Base-by-base conservation (phyloP, 2,888 invertebrate genomes). In the Rapana venosa region DNA sequence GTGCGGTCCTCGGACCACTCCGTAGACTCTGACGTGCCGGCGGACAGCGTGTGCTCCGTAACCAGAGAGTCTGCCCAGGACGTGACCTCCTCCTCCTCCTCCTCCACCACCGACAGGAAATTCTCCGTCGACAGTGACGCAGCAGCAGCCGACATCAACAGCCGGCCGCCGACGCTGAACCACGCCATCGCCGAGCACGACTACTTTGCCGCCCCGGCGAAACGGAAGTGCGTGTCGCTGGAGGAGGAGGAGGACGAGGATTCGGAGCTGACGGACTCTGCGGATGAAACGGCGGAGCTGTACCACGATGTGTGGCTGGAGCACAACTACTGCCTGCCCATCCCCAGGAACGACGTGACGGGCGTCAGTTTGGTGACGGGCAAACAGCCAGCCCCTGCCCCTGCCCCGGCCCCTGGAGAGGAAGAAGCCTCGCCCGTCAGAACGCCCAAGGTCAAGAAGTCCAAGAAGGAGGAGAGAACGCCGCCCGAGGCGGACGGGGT, bases 261-360 rank as follows among this genome's bases (percentile, higher is more conserved):
- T 66, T 93, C 94, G 0, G 94, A 93, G n/a, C 93, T 92, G 56
- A 95, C 96, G 26, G 93, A 94, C 88, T 95, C 95, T 6, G 95
- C 95, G 13, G 95, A 95, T 83, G 95, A 95, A 56, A 95, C 94
- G 35, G 93, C 93, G 35, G 91, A 90, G 15, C 90, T 92, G 70
- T 90, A 88, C 32, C 92, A 93, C 81, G 93, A 94, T 81, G 93
- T 95, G 36, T 93, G 93, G 93, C 93, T 95, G 85, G 95, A 95
- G 91, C 95, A 95, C 88, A 95, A 93, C 91, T 95, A 95, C 92
- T 95, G 95, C 91, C 92, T 94, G 88, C 93, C 93, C 36, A 93
- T 93, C 13, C 92, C 93, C 17, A 91, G 90, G 74, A 36, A 89
- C 22, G 85, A 89, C 8, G 66, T 81, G 11, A 47, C 84, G 0